phyloP scores from a whole-genome alignment of 2,797 vertebrate genomes.

The Octomys mimax region DNA sequence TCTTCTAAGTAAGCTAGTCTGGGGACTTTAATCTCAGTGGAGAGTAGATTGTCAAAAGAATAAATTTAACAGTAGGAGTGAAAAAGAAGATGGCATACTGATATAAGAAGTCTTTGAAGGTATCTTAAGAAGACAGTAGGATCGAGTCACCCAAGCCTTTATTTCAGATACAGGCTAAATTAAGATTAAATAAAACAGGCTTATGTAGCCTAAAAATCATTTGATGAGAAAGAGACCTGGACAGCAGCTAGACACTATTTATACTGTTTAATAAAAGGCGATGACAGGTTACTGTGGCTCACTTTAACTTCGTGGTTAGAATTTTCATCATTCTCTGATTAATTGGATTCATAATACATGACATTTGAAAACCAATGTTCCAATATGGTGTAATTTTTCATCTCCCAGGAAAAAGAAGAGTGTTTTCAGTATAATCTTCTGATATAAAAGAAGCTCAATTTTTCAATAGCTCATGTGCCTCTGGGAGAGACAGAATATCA shows the following conservation, averaged over 20 bases:
- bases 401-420: slow-evolving; percentile 5
- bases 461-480: background rate
- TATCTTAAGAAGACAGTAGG: slow-evolving; percentile 47
- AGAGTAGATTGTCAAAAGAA: slow-evolving; percentile 70
- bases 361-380: background rate
- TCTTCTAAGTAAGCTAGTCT: slow-evolving; percentile 57
- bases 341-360: background rate
- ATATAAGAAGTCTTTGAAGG: slow-evolving; percentile 59
- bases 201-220: background rate
- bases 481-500: background rate
- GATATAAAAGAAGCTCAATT: background rate
- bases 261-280: slow-evolving; percentile 41
- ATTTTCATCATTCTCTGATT: slow-evolving; percentile 28
- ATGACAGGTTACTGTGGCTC: background rate
- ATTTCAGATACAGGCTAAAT: slow-evolving; percentile 67
- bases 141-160: slow-evolving; percentile 36
- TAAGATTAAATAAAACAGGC: slow-evolving; percentile 18
- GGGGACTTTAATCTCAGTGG: slow-evolving; percentile 67
- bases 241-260: background rate
- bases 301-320: background rate
- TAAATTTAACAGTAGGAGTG: slow-evolving; percentile 40
- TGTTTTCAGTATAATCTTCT: background rate
- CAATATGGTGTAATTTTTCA: background rate
- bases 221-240: background rate
- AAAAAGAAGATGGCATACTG: background rate